Base-by-base conservation (phyloP, 2,888 invertebrate genomes). In the Cephonodes hylas region DNA sequence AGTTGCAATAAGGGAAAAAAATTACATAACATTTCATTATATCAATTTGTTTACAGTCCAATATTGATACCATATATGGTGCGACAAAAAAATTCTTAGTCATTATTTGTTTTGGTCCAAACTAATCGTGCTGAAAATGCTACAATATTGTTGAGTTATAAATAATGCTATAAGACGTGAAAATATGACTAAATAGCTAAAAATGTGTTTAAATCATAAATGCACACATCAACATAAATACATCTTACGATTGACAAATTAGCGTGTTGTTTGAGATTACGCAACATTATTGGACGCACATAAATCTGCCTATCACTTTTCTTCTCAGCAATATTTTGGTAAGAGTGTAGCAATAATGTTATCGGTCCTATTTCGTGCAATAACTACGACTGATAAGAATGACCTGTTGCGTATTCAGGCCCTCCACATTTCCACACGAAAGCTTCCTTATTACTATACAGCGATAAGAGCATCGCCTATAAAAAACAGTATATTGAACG, bases 381-480 rank as follows among this genome's bases (percentile, higher is more conserved):
- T 38, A 38, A n/a, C 53, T 20, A 53, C 27, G 1, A 5, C 6
- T 10, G 53, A 53, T 53, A 53, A 53, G 18, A 18, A 53, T 27
- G 27, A 53, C 53, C 31, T 31, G 53, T 31, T 53, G 53, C 53
- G 31, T 31, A 15, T 53, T 31, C 53, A 53, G 53, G 4, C 53
- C 53, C 53, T 27, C 25, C 15, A 25, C 13, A n/a, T 15, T 48
- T 48, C 53, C 31, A 53, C 27, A 53, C 31, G 27, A 53, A 27
- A 53, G 53, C 53, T 53, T 53, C 53, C 53, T 53, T n/a, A 31
- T 53, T 48, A 44, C 44, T 8, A 44, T 20, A 44, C 22, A 20
- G 48, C 48, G 53, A 53, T 53, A 53, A 53, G 53, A 53, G 31
- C 18, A 8, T 53, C 18, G 53, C 31, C 53, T 53, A 53, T 53